These are phyloP conservation scores for Talpa occidentalis DNA, from an alignment of 2,113 vertebrate genomes.

Conservation along the genomic window DNA sequence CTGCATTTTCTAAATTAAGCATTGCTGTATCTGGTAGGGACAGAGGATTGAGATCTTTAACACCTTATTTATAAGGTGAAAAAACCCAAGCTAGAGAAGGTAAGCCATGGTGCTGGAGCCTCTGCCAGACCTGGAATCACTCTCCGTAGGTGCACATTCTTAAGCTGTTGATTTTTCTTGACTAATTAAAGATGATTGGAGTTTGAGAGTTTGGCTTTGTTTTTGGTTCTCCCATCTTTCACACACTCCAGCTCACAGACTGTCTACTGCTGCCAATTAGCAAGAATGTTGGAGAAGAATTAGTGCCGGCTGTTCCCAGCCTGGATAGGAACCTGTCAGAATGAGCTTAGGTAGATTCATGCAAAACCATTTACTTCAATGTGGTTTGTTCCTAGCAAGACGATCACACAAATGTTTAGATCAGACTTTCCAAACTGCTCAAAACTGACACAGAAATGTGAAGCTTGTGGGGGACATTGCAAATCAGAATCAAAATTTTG, in stretches of 20 bases:
- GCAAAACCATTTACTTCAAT: not conserved
- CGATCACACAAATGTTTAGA: not conserved
- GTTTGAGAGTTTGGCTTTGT: slow-evolving; percentile 2
- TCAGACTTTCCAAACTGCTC: not conserved
- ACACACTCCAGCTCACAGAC: not conserved
- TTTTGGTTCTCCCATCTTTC: not conserved
- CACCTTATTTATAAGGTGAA: slow-evolving; percentile 25
- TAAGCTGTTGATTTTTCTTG: slow-evolving; percentile 44
- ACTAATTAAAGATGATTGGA: slow-evolving; percentile 62
- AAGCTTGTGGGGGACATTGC: not conserved
- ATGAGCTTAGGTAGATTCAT: not conserved
- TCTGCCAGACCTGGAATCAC: not conserved
- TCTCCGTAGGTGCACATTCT: not conserved
- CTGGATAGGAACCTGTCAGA: not conserved
- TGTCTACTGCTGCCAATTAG: slow-evolving; percentile 31
- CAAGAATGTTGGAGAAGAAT: not conserved
- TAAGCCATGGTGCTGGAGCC: not conserved
- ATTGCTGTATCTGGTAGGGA: not conserved
- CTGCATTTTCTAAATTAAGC: slow-evolving; percentile 45
- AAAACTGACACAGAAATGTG: not conserved
- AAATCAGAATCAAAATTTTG: not conserved
- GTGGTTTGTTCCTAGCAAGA: slow-evolving; percentile 3
- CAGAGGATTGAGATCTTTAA: not conserved
- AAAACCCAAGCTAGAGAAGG: not conserved
- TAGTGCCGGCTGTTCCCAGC: not conserved